Percentiles rank a stretch among this genome's conserved stretches.
Conservation (phyloP, 2,888 invertebrate species). For the Agrochola macilenta region DNA sequence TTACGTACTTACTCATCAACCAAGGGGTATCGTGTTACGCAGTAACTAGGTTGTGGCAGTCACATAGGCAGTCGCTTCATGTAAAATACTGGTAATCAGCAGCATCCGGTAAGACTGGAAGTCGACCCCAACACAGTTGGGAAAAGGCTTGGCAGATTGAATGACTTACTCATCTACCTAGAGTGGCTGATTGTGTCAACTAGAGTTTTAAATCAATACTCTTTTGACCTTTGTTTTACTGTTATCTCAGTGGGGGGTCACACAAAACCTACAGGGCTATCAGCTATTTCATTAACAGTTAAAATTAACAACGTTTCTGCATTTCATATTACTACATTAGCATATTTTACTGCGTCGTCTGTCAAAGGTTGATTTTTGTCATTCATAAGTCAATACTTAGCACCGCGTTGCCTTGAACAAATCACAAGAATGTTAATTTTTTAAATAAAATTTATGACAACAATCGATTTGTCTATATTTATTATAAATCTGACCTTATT, state of each 20-base stretch:
- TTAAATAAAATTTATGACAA: slow-evolving; percentile 30
- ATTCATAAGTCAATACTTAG: slow-evolving; percentile 21
- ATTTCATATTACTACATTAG: slow-evolving; percentile 34
- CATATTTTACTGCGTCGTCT: slow-evolving; percentile 35
- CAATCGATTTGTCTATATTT: slow-evolving; percentile 52
- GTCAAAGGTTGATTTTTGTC: slow-evolving; percentile 44
- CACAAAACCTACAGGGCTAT: slow-evolving; percentile 22
- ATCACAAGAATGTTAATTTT: slow-evolving; percentile 32
- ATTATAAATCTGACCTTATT: slow-evolving; percentile 57
- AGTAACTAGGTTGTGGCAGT: background rate
- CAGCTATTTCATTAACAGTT: slow-evolving; percentile 2
- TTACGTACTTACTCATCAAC: background rate
- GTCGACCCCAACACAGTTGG: background rate
- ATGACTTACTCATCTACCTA: background rate
- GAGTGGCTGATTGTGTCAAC: background rate
- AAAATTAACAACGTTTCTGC: slow-evolving; percentile 21
- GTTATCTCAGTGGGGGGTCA: background rate
- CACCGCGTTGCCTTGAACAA: slow-evolving; percentile 51
- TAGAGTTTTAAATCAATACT: background rate
- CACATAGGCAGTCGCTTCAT: background rate
- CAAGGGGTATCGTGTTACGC: background rate
- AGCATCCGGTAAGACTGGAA: background rate
- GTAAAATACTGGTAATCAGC: background rate
- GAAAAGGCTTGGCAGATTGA: background rate
- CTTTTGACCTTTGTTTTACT: slow-evolving; percentile 3